Conservation (phyloP, 2,888 invertebrate genomes). For the Emmelina monodactyla region DNA sequence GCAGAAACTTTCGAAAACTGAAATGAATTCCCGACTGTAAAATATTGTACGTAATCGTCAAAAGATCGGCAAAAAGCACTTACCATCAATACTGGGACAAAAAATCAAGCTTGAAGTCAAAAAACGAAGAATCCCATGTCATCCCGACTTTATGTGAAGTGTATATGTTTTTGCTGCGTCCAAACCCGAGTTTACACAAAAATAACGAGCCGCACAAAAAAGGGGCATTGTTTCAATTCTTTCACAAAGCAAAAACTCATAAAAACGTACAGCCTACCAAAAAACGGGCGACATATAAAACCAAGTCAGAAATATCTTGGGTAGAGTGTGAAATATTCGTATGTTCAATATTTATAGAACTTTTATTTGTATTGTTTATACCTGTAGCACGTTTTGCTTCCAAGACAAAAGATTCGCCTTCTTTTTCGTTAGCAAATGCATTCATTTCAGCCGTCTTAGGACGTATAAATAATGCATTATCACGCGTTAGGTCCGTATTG, state of each 20-base stretch:
- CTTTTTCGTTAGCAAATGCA: constrained; percentile 59
- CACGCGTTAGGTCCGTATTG: constrained; percentile 41
- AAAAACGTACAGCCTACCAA: constrained; percentile 1
- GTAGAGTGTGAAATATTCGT: constrained; percentile 20
- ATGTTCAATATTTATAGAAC: constrained; percentile 59
- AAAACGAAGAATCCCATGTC: neutral
- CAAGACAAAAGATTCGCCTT: constrained; percentile 43
- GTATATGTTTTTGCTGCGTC: constrained; percentile 20
- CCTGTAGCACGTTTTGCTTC: constrained; percentile 49
- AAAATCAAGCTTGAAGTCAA: too few relatives aligned
- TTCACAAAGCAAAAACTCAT: constrained; percentile 52
- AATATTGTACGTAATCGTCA: too few relatives aligned
- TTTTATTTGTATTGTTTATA: constrained; percentile 64
- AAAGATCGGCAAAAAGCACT: too few relatives aligned
- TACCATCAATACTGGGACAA: too few relatives aligned
- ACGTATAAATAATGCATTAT: constrained; percentile 63
- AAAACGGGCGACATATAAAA: neutral
- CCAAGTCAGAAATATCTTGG: constrained; percentile 8
- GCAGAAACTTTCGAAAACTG: too few relatives aligned
- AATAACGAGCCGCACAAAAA: constrained; percentile 28
- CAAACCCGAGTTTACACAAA: constrained; percentile 16
- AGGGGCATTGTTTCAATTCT: constrained; percentile 40
- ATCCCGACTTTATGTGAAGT: neutral
- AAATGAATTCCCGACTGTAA: too few relatives aligned
- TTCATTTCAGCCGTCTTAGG: constrained; percentile 58